Evolutionary conservation across 1,140 invertebrate species (phyloP).

Genomic region (Glossosoma conforme): DNA sequence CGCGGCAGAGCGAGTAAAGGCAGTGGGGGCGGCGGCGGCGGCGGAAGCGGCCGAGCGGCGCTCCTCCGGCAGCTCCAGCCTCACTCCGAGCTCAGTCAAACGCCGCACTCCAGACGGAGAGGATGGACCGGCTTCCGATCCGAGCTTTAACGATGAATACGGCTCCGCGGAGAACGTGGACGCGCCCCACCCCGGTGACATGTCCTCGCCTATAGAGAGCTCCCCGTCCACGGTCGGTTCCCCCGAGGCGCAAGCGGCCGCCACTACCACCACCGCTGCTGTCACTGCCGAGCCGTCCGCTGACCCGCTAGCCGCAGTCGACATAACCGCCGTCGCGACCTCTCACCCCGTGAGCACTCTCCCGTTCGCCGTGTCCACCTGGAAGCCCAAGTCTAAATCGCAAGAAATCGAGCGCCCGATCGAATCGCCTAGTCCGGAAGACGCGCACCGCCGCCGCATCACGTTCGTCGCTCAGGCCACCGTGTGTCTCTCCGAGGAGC

Average conservation of each 20-base stretch:
- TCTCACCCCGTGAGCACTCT: conserved; percentile 45
- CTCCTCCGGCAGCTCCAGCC: conserved; percentile 24
- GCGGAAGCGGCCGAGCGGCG: conserved; percentile 6
- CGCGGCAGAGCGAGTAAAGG: neutral
- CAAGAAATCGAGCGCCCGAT: conserved; percentile 43
- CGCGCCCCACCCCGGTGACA: conserved; percentile 6
- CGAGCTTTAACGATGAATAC: conserved; percentile 27
- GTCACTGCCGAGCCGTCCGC: neutral
- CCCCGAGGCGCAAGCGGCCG: neutral
- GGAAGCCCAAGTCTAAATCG: conserved; percentile 38
- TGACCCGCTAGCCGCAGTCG: conserved; percentile 3
- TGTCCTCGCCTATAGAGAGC: conserved; percentile 7
- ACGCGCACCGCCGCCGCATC: conserved; percentile 41
- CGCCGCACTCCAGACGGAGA: conserved; percentile 22
- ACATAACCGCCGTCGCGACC: conserved; percentile 39
- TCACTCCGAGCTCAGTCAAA: conserved; percentile 26
- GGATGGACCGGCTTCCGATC: conserved; percentile 19
- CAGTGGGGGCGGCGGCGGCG: conserved; percentile 5
- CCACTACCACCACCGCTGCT: conserved; percentile 15
- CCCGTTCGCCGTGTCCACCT: conserved; percentile 44
- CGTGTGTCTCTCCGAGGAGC: conserved; percentile 39
- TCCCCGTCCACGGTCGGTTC: neutral
- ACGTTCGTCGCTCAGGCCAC: conserved; percentile 44
- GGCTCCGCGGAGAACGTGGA: conserved; percentile 26
- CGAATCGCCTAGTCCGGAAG: conserved; percentile 44